A percentile compares a stretch with the other conserved stretches of the same genome.
Conservation (phyloP, 2,888 invertebrate species). For the Xylota sylvarum region DNA sequence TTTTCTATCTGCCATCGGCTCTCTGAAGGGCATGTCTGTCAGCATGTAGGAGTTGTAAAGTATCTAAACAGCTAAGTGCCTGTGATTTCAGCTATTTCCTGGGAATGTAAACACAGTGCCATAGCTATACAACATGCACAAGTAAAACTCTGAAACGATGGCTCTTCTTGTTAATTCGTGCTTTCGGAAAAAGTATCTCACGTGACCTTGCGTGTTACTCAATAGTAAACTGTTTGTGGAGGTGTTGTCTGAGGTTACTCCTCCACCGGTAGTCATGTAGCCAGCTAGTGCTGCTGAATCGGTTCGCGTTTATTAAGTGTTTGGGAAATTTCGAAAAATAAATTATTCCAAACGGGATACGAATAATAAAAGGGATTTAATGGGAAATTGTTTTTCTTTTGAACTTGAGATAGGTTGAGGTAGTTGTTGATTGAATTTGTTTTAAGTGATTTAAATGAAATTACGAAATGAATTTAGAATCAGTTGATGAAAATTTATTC, state of each 20-base stretch:
- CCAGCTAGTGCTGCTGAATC: background rate
- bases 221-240: constrained; percentile 55
- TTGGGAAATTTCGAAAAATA: constrained; percentile 48
- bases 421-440: constrained; percentile 28
- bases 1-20: constrained; percentile 6
- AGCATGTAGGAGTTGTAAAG: constrained; percentile 37
- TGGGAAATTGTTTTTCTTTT: constrained; percentile 45
- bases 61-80: constrained; percentile 46
- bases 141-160: constrained; percentile 25
- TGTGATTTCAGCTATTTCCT: constrained; percentile 57
- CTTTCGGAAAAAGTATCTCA: constrained; percentile 50
- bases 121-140: constrained; percentile 3
- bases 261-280: background rate
- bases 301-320: constrained; percentile 40
- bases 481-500: background rate
- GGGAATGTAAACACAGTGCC: constrained; percentile 37
- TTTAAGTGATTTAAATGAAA: background rate
- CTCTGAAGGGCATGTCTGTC: constrained; percentile 52
- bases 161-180: constrained; percentile 31
- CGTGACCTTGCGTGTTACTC: constrained; percentile 72
- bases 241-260: constrained; percentile 30
- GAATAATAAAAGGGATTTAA: constrained; percentile 54
- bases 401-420: constrained; percentile 34
- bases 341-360: constrained; percentile 32
- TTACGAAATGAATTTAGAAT: background rate